phyloP scores from a whole-genome alignment of 2,888 invertebrate genomes.

The Diarsia dahlii region DNA sequence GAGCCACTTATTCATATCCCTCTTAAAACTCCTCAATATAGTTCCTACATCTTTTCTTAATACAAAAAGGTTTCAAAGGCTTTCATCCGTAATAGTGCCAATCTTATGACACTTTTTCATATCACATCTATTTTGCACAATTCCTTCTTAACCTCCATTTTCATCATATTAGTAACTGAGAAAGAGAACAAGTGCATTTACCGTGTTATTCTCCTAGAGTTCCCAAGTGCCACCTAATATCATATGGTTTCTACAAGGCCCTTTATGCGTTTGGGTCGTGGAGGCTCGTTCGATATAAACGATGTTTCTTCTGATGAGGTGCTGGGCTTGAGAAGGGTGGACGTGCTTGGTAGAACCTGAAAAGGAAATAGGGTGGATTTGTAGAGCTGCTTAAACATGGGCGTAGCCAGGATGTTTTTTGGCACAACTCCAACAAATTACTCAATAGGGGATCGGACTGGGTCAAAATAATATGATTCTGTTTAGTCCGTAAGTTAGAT shows the following conservation, averaged over 20 bases:
- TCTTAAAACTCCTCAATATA: slow-evolving; percentile 3
- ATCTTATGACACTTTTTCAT: slow-evolving; percentile 33
- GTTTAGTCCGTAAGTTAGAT: no score
- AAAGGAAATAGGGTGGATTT: slow-evolving; percentile 15
- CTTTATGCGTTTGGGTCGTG: slow-evolving; percentile 88
- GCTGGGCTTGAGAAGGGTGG: slow-evolving; percentile 72
- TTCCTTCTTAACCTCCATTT: background rate
- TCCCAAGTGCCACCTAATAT: slow-evolving; percentile 78
- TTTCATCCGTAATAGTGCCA: slow-evolving; percentile 19
- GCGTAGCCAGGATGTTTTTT: slow-evolving; percentile 25
- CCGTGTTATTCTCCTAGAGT: slow-evolving; percentile 29
- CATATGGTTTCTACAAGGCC: slow-evolving; percentile 92
- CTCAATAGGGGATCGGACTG: no score
- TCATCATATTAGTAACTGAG: slow-evolving; percentile 5
- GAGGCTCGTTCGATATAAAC: slow-evolving; percentile 92
- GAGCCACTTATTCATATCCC: slow-evolving; percentile 42
- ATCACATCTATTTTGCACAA: slow-evolving; percentile 39
- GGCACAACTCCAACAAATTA: background rate
- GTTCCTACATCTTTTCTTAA: background rate
- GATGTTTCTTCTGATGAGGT: slow-evolving; percentile 94
- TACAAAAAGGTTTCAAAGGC: slow-evolving; percentile 47
- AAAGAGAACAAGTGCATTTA: slow-evolving; percentile 30
- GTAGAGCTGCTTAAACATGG: slow-evolving; percentile 6
- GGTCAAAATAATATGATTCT: no score
- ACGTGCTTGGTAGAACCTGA: slow-evolving; percentile 80